Evolutionary conservation across 2,888 invertebrate genomes (phyloP), one percentile per base, ranked within the genome.

Genomic region (Sarcophaga rosellei): DNA sequence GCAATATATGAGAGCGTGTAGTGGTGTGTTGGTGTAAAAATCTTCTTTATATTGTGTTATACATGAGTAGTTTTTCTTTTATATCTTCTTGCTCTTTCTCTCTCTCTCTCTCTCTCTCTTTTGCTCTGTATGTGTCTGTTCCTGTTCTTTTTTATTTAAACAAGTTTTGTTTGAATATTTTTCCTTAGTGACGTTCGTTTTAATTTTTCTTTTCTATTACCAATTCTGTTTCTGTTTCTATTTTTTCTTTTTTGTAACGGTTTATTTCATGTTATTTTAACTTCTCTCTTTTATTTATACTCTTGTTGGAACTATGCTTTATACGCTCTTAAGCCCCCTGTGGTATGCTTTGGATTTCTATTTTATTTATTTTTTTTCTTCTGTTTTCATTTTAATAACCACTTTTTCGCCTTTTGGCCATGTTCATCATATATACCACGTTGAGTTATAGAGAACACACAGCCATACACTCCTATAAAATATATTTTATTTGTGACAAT

Each of bases 131-230:
- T 25, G 25, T 25, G 4, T 25, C 25, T 4, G 25, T 25, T 25
- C 4, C 4, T 25, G 6, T 35, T 35, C 0, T 6, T 66, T 72
- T 84, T 76, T 81, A 45, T 65, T 73, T 74, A 68, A 72, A n/a
- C 61, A 81, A 85, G 85, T 77, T 77, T 81, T 81, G 72, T 84
- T 84, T 80, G 72, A 75, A 84, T 62, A 84, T 76, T 68, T 80
- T 63, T 70, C 66, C 77, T 81, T 57, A 66, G 73, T 74, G 72
- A 57, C 70, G 77, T 69, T 77, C 72, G 76, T 25, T 76, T 80
- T 62, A 66, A 63, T 73, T 77, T 69, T 72, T 61, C 66, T 53
- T 15, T 47, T 47, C 47, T 47, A 47, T 47, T 47, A 47, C 47
- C 47, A 47, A 47, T 47, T 47, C 59, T 75, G 65, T 61, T 76